These are phyloP conservation scores for Pelvicachromis taeniatus DNA, from an alignment of 2,113 vertebrate species.

Conservation along the genomic window DNA sequence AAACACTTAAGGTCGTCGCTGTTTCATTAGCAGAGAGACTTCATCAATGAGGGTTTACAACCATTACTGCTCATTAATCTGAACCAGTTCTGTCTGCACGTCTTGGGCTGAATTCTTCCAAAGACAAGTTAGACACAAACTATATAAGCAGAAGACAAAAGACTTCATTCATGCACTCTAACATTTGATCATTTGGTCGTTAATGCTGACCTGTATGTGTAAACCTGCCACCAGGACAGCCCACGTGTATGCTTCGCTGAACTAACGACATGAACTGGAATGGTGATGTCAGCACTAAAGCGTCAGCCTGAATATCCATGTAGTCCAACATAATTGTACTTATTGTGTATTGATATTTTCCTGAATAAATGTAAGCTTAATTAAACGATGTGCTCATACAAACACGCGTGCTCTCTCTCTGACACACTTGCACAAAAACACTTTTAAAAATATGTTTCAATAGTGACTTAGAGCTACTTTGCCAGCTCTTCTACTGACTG, in stretches of 20 bases:
- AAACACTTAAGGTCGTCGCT: accelerated
- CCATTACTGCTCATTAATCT: no score
- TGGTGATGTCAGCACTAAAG: not conserved
- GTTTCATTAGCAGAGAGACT: not conserved
- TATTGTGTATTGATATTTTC: not conserved
- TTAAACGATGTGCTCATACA: not conserved
- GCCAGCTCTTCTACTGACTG: not conserved
- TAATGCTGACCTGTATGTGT: not conserved
- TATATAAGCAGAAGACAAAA: not conserved
- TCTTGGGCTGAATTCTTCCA: not conserved
- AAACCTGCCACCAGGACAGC: not conserved
- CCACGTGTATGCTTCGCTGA: not conserved
- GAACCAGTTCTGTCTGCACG: no score
- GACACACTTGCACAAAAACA: not conserved
- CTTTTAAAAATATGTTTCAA: not conserved
- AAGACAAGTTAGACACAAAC: not conserved
- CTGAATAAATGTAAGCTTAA: not conserved
- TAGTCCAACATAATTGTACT: not conserved
- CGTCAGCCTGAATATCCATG: no score
- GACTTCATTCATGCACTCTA: not conserved
- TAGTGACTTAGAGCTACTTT: not conserved
- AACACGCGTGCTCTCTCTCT: not conserved
- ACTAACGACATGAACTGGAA: not conserved
- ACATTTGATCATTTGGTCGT: not conserved
- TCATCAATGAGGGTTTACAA: no score